These are phyloP conservation scores for Deroptyus accipitrinus DNA, from an alignment of 2,113 vertebrate genomes.

Conservation along the genomic window DNA sequence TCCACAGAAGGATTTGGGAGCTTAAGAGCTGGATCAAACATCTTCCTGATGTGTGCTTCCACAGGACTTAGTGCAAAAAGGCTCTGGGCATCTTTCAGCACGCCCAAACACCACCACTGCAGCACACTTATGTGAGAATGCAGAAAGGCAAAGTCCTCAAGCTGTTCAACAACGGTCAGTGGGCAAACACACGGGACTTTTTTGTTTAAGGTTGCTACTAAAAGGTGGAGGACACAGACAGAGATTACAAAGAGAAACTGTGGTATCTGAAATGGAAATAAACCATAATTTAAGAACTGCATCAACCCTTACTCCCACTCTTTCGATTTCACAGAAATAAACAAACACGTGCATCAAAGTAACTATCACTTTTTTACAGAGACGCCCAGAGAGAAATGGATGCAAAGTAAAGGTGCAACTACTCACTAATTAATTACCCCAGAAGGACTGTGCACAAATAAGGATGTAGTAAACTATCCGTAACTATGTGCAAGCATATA, in stretches of 20 bases:
- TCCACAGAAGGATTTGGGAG: not conserved
- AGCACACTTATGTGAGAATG: accelerated
- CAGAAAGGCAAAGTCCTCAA: not conserved
- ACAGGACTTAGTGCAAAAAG: not conserved
- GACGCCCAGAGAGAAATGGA: not conserved
- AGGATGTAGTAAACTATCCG: not conserved
- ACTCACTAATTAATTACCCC: not conserved
- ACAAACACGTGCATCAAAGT: not conserved
- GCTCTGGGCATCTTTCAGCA: not conserved
- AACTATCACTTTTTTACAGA: not conserved
- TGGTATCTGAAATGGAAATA: not conserved
- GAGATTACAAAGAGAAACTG: not conserved
- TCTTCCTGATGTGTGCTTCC: not conserved
- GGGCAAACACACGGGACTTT: accelerated
- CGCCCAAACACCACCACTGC: not conserved
- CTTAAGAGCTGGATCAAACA: not conserved
- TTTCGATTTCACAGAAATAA: not conserved
- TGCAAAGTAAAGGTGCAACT: not conserved
- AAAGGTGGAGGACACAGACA: not conserved
- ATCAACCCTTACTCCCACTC: not conserved
- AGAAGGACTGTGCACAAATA: not conserved
- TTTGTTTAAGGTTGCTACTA: not conserved
- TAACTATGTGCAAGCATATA: accelerated
- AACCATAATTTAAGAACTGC: not conserved
- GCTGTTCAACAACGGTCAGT: not conserved